Evolutionary conservation across 2,113 vertebrate species (phyloP).

Genomic region (Laticauda colubrina): DNA sequence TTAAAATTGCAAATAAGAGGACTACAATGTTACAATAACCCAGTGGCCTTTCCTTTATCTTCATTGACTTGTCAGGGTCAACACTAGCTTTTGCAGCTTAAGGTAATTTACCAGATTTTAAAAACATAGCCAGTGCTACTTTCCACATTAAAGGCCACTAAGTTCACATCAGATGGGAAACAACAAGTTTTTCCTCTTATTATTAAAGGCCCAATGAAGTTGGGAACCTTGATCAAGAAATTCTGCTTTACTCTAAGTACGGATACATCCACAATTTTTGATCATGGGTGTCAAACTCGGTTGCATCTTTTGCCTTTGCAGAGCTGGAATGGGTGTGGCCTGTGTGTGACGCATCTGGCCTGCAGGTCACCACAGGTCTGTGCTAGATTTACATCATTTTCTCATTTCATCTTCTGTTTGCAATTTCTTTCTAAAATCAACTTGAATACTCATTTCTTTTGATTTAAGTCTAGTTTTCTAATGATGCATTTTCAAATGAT

Average conservation of each 20-base stretch:
- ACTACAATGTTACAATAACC: not conserved
- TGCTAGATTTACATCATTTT: not conserved
- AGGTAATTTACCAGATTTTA: not conserved
- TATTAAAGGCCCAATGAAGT: slow-evolving; percentile 6
- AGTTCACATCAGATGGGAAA: slow-evolving; percentile 6
- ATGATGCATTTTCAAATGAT: not conserved
- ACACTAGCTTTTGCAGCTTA: not conserved
- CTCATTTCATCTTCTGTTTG: not conserved
- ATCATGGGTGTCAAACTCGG: no score
- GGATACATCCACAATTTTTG: not conserved
- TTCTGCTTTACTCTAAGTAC: not conserved
- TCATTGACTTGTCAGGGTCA: not conserved
- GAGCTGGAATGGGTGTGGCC: no score
- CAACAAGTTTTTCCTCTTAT: not conserved
- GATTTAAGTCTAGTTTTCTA: not conserved
- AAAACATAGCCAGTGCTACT: not conserved
- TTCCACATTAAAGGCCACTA: not conserved
- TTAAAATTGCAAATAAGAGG: not conserved
- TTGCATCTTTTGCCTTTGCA: no score
- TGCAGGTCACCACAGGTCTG: fast-evolving
- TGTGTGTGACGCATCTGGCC: no score
- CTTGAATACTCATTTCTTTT: not conserved
- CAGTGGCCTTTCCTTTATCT: not conserved
- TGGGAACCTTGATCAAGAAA: not conserved
- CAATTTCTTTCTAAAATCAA: not conserved